Conservation (phyloP, 2,113 vertebrate species). For the Amphiprion percula region DNA sequence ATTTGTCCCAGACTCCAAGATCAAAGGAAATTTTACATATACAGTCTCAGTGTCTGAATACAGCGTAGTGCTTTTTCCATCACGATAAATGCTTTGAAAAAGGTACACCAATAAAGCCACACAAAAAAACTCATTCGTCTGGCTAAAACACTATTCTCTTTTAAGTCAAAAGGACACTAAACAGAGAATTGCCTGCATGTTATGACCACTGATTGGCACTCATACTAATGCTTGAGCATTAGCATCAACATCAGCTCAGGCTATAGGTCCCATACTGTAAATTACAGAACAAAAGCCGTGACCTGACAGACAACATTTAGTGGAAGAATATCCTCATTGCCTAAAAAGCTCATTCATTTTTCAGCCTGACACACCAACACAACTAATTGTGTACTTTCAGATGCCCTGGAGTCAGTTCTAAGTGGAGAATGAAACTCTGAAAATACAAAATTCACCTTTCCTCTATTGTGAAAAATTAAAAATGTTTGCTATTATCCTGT, state of each 20-base stretch:
- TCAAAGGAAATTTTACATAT: slow-evolving; percentile 62
- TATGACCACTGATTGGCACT: background rate
- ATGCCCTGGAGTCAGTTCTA: background rate
- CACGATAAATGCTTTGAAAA: slow-evolving; percentile 31
- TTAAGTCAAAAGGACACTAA: background rate
- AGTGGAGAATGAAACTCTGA: background rate
- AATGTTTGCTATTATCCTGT: background rate
- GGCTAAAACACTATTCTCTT: background rate
- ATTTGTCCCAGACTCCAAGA: slow-evolving; percentile 57
- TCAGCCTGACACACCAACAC: slow-evolving; percentile 9
- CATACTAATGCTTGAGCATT: slow-evolving; percentile 2
- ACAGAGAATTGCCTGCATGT: background rate
- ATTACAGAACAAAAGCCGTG: slow-evolving; percentile 10
- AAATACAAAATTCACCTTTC: slow-evolving; percentile 6
- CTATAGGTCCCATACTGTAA: slow-evolving; percentile 14
- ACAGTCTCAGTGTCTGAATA: slow-evolving; percentile 25
- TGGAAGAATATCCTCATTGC: background rate
- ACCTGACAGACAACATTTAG: background rate
- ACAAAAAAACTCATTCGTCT: background rate
- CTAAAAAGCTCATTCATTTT: background rate
- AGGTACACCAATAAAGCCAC: slow-evolving; percentile 22
- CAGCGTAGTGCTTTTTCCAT: slow-evolving; percentile 10
- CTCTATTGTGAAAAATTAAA: background rate
- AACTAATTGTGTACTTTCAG: background rate
- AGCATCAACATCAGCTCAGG: slow-evolving; percentile 19